Percentiles rank a stretch among this genome's conserved stretches.
These are phyloP conservation scores for Stomorhina lunata DNA, from an alignment of 2,888 invertebrate species.

Conservation along the genomic window DNA sequence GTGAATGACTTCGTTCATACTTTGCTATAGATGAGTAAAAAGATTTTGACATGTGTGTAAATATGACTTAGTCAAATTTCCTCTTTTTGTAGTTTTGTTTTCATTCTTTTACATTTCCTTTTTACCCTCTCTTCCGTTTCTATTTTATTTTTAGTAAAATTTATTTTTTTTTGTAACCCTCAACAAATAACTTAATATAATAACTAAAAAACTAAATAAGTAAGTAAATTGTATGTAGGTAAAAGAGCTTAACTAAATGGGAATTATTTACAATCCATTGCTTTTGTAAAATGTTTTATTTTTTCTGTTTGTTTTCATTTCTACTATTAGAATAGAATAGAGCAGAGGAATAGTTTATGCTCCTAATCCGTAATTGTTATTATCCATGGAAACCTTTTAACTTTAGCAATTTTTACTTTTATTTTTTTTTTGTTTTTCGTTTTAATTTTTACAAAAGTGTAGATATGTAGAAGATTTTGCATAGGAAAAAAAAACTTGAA, in stretches of 20 bases:
- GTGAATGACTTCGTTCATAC: neutral
- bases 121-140: neutral
- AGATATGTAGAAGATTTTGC: neutral
- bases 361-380: slow-evolving; percentile 63
- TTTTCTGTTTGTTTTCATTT: too few relatives aligned
- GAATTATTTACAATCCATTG: slow-evolving; percentile 63
- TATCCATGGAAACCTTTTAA: slow-evolving; percentile 58
- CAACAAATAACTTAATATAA: neutral
- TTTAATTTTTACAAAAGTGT: neutral
- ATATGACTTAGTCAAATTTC: neutral
- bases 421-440: neutral
- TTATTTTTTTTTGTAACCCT: neutral
- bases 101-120: neutral
- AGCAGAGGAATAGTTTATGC: slow-evolving; percentile 52
- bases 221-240: too few relatives aligned
- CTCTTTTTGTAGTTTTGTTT: neutral
- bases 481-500: neutral
- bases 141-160: neutral
- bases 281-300: slow-evolving; percentile 58
- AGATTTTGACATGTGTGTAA: neutral
- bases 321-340: too few relatives aligned
- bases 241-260: slow-evolving; percentile 45
- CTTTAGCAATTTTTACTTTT: neutral
- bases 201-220: slow-evolving; percentile 1
- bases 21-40: neutral